A percentile compares a stretch with the other conserved stretches of the same genome.
phyloP scores from a whole-genome alignment of 2,797 vertebrate genomes.

The Parotocinclus haroldoi region DNA sequence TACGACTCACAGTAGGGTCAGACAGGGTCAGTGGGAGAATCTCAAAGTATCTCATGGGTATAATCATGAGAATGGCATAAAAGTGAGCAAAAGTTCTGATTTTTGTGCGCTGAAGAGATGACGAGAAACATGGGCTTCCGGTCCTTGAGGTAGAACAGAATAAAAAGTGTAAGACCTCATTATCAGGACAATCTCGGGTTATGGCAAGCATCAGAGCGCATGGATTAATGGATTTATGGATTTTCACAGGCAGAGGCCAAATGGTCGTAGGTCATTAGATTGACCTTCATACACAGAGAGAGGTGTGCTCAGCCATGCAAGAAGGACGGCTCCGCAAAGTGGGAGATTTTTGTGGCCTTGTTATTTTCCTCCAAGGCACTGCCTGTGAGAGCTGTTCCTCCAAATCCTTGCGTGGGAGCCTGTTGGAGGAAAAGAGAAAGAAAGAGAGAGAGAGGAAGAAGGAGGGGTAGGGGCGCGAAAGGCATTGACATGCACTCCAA shows the following conservation, averaged over 20 bases:
- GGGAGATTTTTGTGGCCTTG: slow-evolving; percentile 57
- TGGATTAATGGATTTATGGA: slow-evolving; percentile 37
- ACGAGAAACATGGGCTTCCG: slow-evolving; percentile 13
- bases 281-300: slow-evolving; percentile 26
- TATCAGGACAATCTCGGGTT: slow-evolving; percentile 29
- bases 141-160: slow-evolving; percentile 4
- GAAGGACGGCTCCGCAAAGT: slow-evolving; percentile 44
- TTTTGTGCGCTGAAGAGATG: slow-evolving; percentile 11
- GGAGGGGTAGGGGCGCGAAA: slow-evolving; percentile 3
- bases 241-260: slow-evolving; percentile 25
- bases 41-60: slow-evolving; percentile 7
- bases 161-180: slow-evolving; percentile 23
- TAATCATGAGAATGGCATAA: slow-evolving; percentile 1
- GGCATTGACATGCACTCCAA: slow-evolving; percentile 72
- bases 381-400: slow-evolving; percentile 61
- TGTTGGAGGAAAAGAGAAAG: slow-evolving; percentile 58
- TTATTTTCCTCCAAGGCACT: slow-evolving; percentile 64
- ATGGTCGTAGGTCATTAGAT: slow-evolving; percentile 37
- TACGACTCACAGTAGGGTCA: slow-evolving; percentile 49
- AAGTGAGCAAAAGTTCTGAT: slow-evolving; percentile 17
- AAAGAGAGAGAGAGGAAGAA: slow-evolving; percentile 46
- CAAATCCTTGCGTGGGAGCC: slow-evolving; percentile 66
- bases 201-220: slow-evolving; percentile 33
- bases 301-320: slow-evolving; percentile 33
- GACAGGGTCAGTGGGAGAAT: slow-evolving; percentile 48